phyloP scores from a whole-genome alignment of 1,140 invertebrate genomes.

The Heliconius eleuchia region DNA sequence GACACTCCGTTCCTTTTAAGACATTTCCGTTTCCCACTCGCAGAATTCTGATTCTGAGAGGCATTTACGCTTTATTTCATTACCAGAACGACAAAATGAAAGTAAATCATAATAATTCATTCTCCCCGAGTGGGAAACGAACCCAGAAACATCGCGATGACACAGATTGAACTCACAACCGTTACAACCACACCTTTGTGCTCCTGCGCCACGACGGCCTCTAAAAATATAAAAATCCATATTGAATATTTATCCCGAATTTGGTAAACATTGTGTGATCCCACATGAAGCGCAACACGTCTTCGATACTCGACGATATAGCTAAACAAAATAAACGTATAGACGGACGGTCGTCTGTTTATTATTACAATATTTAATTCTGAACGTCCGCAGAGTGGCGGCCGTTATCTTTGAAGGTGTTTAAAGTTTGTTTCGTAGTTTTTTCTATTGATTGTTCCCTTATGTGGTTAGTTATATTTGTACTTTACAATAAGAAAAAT shows the following conservation, averaged over 20 bases:
- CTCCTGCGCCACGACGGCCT: no score
- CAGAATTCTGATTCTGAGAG: no score
- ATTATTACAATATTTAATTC: slow-evolving; percentile 74
- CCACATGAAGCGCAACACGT: slow-evolving; percentile 44
- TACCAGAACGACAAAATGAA: no score
- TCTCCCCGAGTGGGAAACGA: no score
- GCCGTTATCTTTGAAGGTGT: slow-evolving; percentile 58
- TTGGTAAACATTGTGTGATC: slow-evolving; percentile 18
- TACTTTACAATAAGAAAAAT: not conserved
- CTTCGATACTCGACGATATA: slow-evolving; percentile 59
- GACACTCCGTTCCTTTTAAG: no score
- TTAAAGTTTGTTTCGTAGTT: slow-evolving; percentile 17
- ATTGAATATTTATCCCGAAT: slow-evolving; percentile 8
- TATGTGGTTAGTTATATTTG: not conserved
- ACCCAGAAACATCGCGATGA: no score
- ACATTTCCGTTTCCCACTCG: no score
- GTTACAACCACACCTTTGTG: no score
- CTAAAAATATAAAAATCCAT: not conserved
- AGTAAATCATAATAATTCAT: no score
- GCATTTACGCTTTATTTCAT: no score
- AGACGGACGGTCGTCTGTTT: slow-evolving; percentile 61
- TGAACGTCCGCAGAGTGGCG: slow-evolving; percentile 56
- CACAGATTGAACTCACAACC: no score
- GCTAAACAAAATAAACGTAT: slow-evolving; percentile 66
- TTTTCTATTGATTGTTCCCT: slow-evolving; percentile 1